A percentile compares a stretch with the other conserved stretches of the same genome.
These are phyloP conservation scores for Malthinus seriepunctatus DNA, from an alignment of 2,888 invertebrate genomes.

Conservation along the genomic window DNA sequence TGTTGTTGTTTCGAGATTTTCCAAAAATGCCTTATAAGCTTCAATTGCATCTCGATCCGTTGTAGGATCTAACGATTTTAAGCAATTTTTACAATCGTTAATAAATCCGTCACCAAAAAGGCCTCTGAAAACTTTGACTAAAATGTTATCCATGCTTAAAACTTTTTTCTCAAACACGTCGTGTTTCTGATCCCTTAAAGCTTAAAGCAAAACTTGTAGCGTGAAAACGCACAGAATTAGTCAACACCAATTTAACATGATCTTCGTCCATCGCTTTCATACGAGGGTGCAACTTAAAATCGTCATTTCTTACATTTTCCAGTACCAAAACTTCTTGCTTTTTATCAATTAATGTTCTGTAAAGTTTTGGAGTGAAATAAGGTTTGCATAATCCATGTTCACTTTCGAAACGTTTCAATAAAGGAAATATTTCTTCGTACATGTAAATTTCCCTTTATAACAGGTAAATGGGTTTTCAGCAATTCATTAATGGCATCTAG, in stretches of 20 bases:
- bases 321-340: slow-evolving; percentile 36
- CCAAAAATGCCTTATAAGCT: not conserved
- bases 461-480: not conserved
- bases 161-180: slow-evolving; percentile 13
- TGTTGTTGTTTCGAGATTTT: slow-evolving; percentile 1
- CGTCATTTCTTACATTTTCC: slow-evolving; percentile 38
- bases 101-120: not conserved
- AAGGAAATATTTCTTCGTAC: slow-evolving; percentile 29
- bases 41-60: no score
- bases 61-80: not conserved
- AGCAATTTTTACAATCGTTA: not conserved
- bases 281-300: slow-evolving; percentile 39
- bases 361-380: slow-evolving; percentile 26
- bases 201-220: slow-evolving; percentile 41
- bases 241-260: slow-evolving; percentile 40
- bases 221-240: slow-evolving; percentile 44
- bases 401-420: slow-evolving; percentile 23
- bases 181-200: slow-evolving; percentile 38
- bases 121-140: not conserved
- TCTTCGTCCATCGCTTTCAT: slow-evolving; percentile 38
- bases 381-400: slow-evolving; percentile 18
- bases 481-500: no score
- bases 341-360: slow-evolving; percentile 16
- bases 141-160: not conserved
- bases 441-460: slow-evolving; percentile 32